These are phyloP conservation scores for Pilophorus perplexus DNA, from an alignment of 2,888 invertebrate genomes.

Conservation along the genomic window DNA sequence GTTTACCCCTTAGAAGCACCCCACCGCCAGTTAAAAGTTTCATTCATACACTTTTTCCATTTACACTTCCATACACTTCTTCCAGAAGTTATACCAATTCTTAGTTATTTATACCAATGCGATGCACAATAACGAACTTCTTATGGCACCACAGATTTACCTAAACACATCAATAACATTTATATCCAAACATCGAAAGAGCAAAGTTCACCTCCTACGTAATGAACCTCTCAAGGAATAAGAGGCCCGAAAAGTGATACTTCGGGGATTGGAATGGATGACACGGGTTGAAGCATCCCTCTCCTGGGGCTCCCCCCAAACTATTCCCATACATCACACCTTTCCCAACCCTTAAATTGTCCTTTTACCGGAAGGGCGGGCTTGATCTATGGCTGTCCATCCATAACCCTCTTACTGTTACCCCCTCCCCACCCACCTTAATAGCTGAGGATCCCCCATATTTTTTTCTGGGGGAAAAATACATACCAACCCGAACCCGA, in stretches of 20 bases:
- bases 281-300: slow-evolving; percentile 33
- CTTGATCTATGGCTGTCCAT: slow-evolving; percentile 43
- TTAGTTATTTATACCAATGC: too few relatives aligned
- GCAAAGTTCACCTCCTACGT: neutral
- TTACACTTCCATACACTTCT: too few relatives aligned
- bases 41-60: too few relatives aligned
- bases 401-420: slow-evolving; percentile 43
- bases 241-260: slow-evolving; percentile 19
- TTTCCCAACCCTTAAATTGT: slow-evolving; percentile 29
- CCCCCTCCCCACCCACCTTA: slow-evolving; percentile 4
- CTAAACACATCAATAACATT: too few relatives aligned
- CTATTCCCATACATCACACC: slow-evolving; percentile 37
- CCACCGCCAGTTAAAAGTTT: too few relatives aligned
- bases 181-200: neutral
- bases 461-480: neutral
- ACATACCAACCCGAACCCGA: slow-evolving; percentile 14
- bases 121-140: too few relatives aligned
- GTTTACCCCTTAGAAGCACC: too few relatives aligned
- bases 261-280: slow-evolving; percentile 9
- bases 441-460: neutral
- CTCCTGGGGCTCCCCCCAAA: slow-evolving; percentile 27
- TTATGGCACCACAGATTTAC: too few relatives aligned
- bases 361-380: slow-evolving; percentile 12
- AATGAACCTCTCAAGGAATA: slow-evolving; percentile 12
- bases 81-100: too few relatives aligned